Evolutionary conservation across 2,888 invertebrate genomes (phyloP).

Genomic region (Scaptomyza parva): DNA sequence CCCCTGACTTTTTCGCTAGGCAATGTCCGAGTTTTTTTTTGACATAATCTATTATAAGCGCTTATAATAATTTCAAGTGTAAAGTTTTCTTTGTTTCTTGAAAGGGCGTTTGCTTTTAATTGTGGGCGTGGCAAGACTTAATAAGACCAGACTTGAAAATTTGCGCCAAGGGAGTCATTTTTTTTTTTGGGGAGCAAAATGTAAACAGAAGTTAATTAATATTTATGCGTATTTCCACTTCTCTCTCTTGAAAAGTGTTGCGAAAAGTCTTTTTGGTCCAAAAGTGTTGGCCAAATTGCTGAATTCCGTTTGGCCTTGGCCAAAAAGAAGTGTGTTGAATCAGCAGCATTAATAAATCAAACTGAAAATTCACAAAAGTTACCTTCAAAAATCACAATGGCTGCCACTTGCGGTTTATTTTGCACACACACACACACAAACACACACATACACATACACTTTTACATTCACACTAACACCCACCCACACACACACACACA

Average conservation of each 20-base stretch:
- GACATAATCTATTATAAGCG: conserved; percentile 67
- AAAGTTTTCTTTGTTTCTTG: conserved; percentile 24
- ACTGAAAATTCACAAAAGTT: conserved; percentile 58
- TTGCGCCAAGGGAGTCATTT: conserved; percentile 42
- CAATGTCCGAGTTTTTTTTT: conserved; percentile 53
- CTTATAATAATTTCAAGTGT: conserved; percentile 54
- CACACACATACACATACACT: conserved; percentile 16
- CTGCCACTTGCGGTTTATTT: conserved; percentile 38
- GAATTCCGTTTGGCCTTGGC: conserved; percentile 19
- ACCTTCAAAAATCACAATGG: conserved; percentile 55
- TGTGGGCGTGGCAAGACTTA: conserved; percentile 65
- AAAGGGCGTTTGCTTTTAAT: conserved; percentile 46
- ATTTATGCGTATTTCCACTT: conserved; percentile 36
- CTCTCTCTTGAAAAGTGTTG: conserved; percentile 9
- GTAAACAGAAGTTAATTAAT: conserved; percentile 40
- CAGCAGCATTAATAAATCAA: conserved; percentile 64
- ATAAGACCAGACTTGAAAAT: conserved; percentile 47
- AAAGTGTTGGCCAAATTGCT: conserved; percentile 41
- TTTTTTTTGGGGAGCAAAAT: conserved; percentile 3
- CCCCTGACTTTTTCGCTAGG: conserved; percentile 34
- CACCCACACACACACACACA: too few species aligned
- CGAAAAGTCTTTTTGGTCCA: conserved; percentile 6
- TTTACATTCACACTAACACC: too few species aligned
- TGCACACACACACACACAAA: conserved; percentile 5
- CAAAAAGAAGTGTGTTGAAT: conserved; percentile 26